A percentile compares a stretch with the other conserved stretches of the same genome.
These are phyloP conservation scores for Elephas maximus DNA, from an alignment of 2,113 vertebrate species.

Conservation along the genomic window DNA sequence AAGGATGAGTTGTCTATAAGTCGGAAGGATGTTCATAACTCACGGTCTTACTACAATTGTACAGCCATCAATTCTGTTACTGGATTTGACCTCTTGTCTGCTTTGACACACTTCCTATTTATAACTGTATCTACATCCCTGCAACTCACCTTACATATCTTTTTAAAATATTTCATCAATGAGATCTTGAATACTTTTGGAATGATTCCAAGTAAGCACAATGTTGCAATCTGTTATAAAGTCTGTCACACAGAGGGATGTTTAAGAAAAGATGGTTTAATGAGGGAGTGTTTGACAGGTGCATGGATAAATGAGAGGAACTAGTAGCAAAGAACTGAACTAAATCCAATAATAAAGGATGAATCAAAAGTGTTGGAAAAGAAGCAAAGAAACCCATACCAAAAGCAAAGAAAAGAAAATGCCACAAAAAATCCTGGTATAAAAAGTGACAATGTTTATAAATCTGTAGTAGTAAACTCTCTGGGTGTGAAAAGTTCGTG, in stretches of 20 bases:
- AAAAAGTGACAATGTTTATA: neutral
- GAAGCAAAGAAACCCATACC: neutral
- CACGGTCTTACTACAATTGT: neutral
- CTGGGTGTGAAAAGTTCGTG: neutral
- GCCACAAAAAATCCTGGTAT: neutral
- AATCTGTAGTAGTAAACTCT: neutral
- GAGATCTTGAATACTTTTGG: neutral
- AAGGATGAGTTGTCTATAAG: too few species aligned
- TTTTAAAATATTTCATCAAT: neutral
- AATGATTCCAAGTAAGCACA: neutral
- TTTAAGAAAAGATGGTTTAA: neutral
- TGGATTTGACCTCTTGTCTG: neutral
- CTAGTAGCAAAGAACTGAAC: neutral
- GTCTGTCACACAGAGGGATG: neutral
- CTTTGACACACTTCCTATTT: neutral
- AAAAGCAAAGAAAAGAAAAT: neutral
- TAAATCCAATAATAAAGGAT: neutral
- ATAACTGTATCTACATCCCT: neutral
- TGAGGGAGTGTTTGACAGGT: neutral
- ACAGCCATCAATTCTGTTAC: neutral
- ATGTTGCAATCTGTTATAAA: neutral
- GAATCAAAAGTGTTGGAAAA: neutral
- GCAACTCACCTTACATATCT: neutral
- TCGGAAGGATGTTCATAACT: too few species aligned
- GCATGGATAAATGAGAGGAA: neutral